These are phyloP conservation scores for Spilarctia lutea DNA, from an alignment of 2,888 invertebrate genomes.

Conservation along the genomic window DNA sequence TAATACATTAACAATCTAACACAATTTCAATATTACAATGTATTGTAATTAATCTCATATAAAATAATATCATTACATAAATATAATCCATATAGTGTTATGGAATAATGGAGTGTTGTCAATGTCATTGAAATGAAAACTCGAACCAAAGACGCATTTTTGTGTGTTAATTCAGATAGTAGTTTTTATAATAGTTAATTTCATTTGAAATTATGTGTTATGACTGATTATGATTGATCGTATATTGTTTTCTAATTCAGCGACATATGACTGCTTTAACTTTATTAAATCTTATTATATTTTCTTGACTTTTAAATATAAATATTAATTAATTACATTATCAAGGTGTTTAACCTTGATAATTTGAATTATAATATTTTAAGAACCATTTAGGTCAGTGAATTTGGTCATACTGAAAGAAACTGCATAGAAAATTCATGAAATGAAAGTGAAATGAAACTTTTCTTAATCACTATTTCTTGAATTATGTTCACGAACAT, in stretches of 20 bases:
- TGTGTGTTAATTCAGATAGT: not conserved
- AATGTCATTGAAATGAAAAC: not conserved
- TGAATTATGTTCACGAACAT: conserved; percentile 37
- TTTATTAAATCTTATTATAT: not conserved
- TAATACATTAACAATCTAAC: not conserved
- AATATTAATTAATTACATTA: not conserved
- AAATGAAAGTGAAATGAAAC: not conserved
- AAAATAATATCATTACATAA: not conserved
- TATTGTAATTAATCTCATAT: not conserved
- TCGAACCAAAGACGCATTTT: conserved; percentile 2
- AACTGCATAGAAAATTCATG: not conserved
- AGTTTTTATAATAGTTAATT: not conserved
- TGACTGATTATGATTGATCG: not conserved
- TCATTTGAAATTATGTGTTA: not conserved
- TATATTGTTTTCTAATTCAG: not conserved
- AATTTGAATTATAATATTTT: not conserved
- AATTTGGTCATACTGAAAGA: not conserved
- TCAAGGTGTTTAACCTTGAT: not conserved
- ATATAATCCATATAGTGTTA: not conserved
- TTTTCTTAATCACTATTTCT: conserved; percentile 12
- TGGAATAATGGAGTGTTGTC: not conserved
- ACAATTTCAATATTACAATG: not conserved
- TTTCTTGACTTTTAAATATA: not conserved
- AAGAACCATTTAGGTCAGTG: not conserved
- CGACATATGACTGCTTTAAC: not conserved